These are phyloP conservation scores for Aptenodytes forsteri DNA, from an alignment of 2,113 vertebrate genomes.

Conservation along the genomic window DNA sequence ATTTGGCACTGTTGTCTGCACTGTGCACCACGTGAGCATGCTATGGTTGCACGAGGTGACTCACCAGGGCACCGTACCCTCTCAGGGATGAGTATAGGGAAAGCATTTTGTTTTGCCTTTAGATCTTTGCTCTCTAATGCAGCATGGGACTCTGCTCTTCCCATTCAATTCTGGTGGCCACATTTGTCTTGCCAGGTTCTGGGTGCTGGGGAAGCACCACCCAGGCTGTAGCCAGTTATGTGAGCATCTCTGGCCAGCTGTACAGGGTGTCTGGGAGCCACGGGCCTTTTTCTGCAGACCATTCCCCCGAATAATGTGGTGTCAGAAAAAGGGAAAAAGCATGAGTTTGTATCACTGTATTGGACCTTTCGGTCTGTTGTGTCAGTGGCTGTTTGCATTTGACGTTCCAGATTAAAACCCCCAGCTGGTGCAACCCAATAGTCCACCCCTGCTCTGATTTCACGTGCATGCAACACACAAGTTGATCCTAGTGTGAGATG, in stretches of 20 bases:
- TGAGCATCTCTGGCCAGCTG: neutral
- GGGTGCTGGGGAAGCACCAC: neutral
- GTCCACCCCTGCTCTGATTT: neutral
- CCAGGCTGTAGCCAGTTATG: fast-evolving
- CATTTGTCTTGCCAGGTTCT: neutral
- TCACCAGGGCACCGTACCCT: neutral
- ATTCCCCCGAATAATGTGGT: too few relatives aligned
- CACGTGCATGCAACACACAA: fast-evolving
- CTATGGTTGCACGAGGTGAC: neutral
- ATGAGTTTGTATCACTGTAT: neutral
- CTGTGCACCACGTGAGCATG: neutral
- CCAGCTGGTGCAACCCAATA: neutral
- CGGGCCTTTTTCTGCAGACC: neutral
- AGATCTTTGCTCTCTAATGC: neutral
- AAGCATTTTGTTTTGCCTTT: neutral
- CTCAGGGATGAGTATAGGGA: neutral
- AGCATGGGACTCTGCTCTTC: neutral
- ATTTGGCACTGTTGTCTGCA: neutral
- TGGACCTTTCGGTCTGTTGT: neutral
- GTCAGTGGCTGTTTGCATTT: neutral
- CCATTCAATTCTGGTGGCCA: neutral
- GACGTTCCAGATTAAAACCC: neutral
- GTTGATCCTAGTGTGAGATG: neutral
- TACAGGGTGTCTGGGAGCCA: neutral
- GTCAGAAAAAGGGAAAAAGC: neutral